Base-by-base conservation (phyloP, 2,113 vertebrate genomes). In the Tichodroma muraria region DNA sequence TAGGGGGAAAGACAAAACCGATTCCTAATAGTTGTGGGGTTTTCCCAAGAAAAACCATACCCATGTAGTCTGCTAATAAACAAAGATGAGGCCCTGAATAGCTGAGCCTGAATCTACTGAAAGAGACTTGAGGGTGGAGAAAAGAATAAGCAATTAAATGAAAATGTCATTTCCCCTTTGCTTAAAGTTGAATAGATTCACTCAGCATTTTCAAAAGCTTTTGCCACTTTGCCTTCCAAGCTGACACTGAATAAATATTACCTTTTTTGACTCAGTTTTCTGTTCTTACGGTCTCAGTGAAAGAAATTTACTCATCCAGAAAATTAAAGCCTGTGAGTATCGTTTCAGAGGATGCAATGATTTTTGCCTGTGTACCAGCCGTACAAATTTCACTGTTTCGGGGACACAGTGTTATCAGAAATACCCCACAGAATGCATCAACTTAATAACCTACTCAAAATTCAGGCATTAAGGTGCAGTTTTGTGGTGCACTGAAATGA, bases 291-390 rank as follows among this genome's bases (percentile, higher is more conserved):
- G 85, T 85, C 52, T 93, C 80, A 69, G 54, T 90, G 69, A 97
- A 90, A 84, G 94, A 95, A 94, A 71, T 68, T 75, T 94, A 93
- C 90, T 96, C 91, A 93, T 70, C 80, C 65, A 78, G 92, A 96
- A 95, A 96, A 96, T 96, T 95, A 95, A 96, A 90, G 76, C 49
- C 82, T 53, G 11, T 15, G 37, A 94, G 38, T 60, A 64, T 47
- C 16, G 0, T 81, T 91, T 78, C 71, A 31, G 33, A 91, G 68
- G 24, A 90, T 56, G 60, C 54, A 80, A 25, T 30, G 15, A 75
- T 78, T 85, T 82, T 61, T 68, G 44, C 76, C 68, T 63, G 8
- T 14, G 28, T 49, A 35, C 14, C 60, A 88, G 69, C 9, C 1
- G 0, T 38, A 80, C 40, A 83, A 27, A 80, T 80, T 86, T 90